Evolutionary conservation across 2,797 vertebrate species (phyloP).

Genomic region (Heteromormyrus szaboi): DNA sequence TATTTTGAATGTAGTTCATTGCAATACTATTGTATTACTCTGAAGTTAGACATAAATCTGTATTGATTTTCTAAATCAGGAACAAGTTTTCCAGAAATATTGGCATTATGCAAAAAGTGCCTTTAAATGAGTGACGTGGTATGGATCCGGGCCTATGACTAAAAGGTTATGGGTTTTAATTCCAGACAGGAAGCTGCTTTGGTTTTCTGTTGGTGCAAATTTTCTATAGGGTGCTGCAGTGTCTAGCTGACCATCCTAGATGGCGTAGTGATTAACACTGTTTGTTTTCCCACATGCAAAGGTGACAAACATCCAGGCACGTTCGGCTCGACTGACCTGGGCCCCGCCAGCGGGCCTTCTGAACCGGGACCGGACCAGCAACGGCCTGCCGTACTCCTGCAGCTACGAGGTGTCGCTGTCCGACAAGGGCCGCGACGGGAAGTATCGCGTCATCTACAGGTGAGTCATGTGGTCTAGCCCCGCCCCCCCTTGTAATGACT

Average conservation of each 20-base stretch:
- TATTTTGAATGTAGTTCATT: not conserved
- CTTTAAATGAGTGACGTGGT: not conserved
- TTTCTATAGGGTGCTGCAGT: not conserved
- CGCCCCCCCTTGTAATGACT: not conserved
- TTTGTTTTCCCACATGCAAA: constrained; percentile 36
- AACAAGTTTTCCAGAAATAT: not conserved
- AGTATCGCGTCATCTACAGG: constrained; percentile 93
- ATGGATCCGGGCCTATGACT: not conserved
- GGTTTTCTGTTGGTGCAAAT: not conserved
- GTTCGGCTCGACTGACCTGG: constrained; percentile 80
- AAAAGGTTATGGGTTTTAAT: not conserved
- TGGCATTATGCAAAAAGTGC: not conserved
- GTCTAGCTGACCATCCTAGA: not conserved
- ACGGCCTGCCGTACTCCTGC: constrained; percentile 78
- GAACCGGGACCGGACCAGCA: constrained; percentile 70
- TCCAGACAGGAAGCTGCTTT: not conserved
- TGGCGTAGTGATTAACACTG: not conserved
- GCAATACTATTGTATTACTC: not conserved
- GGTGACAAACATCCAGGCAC: constrained; percentile 86
- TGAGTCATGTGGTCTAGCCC: constrained; percentile 39
- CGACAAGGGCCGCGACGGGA: constrained; percentile 90
- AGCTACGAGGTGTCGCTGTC: constrained; percentile 90
- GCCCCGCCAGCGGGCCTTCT: constrained; percentile 76
- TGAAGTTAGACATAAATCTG: not conserved
- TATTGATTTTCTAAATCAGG: not conserved